Base-by-base conservation (phyloP, 2,797 vertebrate species). In the Onychomys torridus region DNA sequence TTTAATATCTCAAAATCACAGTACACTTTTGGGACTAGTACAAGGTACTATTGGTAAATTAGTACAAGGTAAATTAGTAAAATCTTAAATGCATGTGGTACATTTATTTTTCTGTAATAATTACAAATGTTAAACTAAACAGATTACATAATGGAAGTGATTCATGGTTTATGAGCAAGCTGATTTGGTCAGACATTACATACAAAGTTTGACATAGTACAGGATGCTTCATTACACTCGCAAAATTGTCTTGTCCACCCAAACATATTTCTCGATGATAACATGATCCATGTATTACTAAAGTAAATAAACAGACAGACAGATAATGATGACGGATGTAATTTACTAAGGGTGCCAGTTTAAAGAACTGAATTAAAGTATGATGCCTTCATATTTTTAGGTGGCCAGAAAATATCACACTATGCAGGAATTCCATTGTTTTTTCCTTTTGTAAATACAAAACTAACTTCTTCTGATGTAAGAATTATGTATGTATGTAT, bases 41-140 rank as follows among this genome's bases (percentile, higher is more conserved):
- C 55, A 69, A 86, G 77, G 34, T n/a, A n/a, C n/a, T n/a, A n/a
- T n/a, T n/a, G n/a, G 32, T 95, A 88, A 78, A 81, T 84, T 46
- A 55, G 88, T 43, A 46, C n/a, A n/a, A 82, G 34, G 32, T 95
- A 88, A 78, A 81, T 84, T 46, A 55, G 88, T 43, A 46, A 69
- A n/a, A 14, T 49, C 29, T 49, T 85, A 67, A 85, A 67, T 67
- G 32, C 6, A n/a, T 49, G 32, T 49, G 11, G 32, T 85, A 67
- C 83, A 49, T 49, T 67, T 19, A 67, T 49, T 67, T 82, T 12
- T 49, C 32, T 49, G 1, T 46, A 84, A 65, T 59, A n/a, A 49
- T 67, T 85, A 49, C 32, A 67, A 34, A 49, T 67, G 83, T 67
- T 85, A 67, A 49, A n/a, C 32, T n/a, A 91, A 81, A 63, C 32